Conservation (phyloP, 2,797 vertebrate species). For the Merluccius polli region DNA sequence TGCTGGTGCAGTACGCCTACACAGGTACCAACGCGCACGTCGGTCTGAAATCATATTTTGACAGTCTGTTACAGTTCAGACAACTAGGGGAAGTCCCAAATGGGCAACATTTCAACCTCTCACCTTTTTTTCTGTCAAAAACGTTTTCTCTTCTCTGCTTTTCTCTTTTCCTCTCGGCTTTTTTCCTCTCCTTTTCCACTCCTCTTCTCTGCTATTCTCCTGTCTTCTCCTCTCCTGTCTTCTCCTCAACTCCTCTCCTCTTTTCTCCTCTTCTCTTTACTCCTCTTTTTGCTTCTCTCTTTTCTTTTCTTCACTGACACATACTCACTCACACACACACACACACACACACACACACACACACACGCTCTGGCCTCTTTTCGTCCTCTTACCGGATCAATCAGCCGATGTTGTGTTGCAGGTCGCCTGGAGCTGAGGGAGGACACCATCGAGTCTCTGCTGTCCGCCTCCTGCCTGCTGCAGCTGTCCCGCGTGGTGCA, state of each 20-base stretch:
- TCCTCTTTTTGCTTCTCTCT: not conserved
- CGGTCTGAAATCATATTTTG: not conserved
- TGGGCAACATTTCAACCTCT: not conserved
- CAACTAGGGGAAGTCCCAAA: not conserved
- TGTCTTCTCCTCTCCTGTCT: not conserved
- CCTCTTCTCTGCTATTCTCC: not conserved
- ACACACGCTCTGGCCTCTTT: not conserved
- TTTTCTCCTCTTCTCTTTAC: not conserved
- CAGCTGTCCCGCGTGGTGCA: constrained; percentile 94
- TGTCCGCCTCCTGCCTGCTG: constrained; percentile 93
- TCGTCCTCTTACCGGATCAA: no score
- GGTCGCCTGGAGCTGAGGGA: constrained; percentile 94
- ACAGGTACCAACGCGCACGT: constrained; percentile 76
- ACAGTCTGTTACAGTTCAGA: not conserved
- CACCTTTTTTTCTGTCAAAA: no score
- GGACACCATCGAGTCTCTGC: constrained; percentile 93
- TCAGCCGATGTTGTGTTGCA: constrained; percentile 39
- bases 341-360: not conserved
- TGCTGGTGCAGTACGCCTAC: constrained; percentile 95
- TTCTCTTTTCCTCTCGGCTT: not conserved
- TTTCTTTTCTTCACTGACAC: not conserved
- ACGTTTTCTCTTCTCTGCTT: not conserved
- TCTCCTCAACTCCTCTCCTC: not conserved
- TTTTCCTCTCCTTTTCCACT: not conserved
- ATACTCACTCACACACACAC: not conserved